Evolutionary conservation across 2,113 vertebrate species (phyloP), one percentile per base, ranked within the genome.

Genomic region (Amphilophus citrinellus): DNA sequence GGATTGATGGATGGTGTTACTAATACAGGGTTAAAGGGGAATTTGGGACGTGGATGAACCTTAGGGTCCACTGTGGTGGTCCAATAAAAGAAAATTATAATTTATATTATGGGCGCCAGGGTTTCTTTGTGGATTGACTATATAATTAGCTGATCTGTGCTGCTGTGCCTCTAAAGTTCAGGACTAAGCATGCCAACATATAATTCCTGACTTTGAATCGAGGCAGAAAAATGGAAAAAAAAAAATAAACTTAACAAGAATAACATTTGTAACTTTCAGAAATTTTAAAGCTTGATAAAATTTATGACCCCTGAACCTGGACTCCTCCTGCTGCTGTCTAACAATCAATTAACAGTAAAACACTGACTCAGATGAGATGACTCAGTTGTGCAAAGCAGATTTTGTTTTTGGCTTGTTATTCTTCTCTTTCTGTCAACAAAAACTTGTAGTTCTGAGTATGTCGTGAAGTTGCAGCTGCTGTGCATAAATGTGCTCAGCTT

Each of bases 141-240:
- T 37, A 15, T 35, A 42, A 8, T 22, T 11, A 65, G 37, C 27
- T 27, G 27, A 27, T 27, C 27, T 1, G 0, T 3, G 18, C 18
- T 39, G 32, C 6, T 63, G 37, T 0, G 0, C 32, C n/a, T 63
- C 35, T 63, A 5, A 39, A 63, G 35, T 65, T 42, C 11, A 0
- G 2, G 20, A 20, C 35, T 65, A 35, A 65, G 62, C 62, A 42
- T 20, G 0, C 37, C 62, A 42, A 22, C 37, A 9, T 65, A 3
- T 3, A n/a, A 65, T 42, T 9, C 20, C 62, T 66, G 11, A 0
- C n/a, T 42, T 66, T 66, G n/a, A 37, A 66, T 42, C 8, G 37
- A 66, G 42, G 62, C 11, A 24, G 37, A 65, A 8, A 10, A 20
- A 0, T 6, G 32, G 6, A 6, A 0, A 5, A 65, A 60, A 65